These are phyloP conservation scores for Parazoanthus atlanticus DNA, from an alignment of 92 coral and sea anemone species.

Conservation along the genomic window DNA sequence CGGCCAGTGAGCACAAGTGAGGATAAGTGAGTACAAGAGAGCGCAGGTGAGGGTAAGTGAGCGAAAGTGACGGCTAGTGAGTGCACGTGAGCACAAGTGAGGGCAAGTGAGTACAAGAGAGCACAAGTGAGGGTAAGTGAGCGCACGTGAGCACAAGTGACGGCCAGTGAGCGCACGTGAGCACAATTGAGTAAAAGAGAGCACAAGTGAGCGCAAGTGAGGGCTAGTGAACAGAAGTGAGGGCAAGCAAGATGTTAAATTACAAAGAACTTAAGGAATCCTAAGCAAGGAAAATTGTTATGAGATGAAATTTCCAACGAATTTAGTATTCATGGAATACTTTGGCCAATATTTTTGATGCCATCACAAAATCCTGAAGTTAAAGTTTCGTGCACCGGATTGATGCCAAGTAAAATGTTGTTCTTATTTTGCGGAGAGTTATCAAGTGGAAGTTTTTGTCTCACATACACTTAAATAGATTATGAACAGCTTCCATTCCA, in stretches of 20 bases:
- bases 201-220: background rate
- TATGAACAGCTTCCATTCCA: no score
- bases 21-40: background rate
- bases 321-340: no score
- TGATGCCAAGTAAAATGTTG: no score
- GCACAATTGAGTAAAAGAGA: background rate
- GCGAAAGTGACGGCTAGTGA: background rate
- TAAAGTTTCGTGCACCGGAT: no score
- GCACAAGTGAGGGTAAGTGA: background rate
- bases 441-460: no score
- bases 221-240: background rate
- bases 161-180: background rate
- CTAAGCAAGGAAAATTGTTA: background rate
- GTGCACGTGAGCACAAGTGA: background rate
- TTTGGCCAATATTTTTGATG: no score
- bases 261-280: no score
- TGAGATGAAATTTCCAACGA: background rate
- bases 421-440: no score
- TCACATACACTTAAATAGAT: no score
- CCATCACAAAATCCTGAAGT: no score
- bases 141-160: background rate
- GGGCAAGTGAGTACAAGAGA: background rate
- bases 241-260: background rate
- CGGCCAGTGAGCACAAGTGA: background rate
- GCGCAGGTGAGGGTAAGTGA: background rate